Evolutionary conservation across 37 sponge, comb jelly and placozoan genomes (phyloP).

Genomic region (Cladorhizidae sp.): DNA sequence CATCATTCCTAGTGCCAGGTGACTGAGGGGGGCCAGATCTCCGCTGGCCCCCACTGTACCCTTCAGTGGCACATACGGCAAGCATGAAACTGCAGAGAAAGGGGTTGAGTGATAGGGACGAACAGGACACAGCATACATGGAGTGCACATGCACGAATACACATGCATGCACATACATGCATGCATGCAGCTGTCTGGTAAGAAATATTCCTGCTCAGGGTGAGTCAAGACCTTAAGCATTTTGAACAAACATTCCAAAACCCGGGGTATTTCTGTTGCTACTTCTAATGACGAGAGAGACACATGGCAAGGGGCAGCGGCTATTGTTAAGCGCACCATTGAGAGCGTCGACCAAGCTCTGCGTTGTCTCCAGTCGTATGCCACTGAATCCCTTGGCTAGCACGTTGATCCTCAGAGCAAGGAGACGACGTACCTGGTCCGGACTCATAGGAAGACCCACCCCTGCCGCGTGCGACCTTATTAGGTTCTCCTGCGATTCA

Average conservation of each 20-base stretch:
- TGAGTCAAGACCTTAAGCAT: too few species aligned
- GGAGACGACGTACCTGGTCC: conserved; percentile 68
- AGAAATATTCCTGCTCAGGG: too few species aligned
- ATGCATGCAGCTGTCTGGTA: too few species aligned
- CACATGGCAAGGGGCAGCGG: too few species aligned
- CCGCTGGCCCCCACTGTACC: conserved; percentile 98
- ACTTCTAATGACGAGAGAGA: too few species aligned
- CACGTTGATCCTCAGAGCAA: conserved; percentile 91
- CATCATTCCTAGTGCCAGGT: conserved; percentile 93
- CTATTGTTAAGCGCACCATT: too few species aligned
- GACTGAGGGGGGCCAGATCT: conserved; percentile 94
- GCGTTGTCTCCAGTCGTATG: conserved; percentile 65
- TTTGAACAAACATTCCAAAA: too few species aligned
- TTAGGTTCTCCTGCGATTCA: conserved; percentile 83
- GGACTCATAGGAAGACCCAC: conserved; percentile 82
- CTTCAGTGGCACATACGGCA: conserved; percentile 85
- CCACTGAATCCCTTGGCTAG: conserved; percentile 94
- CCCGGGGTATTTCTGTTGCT: too few species aligned
- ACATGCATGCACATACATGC: too few species aligned
- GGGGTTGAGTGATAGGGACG: neutral
- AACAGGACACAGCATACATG: too few species aligned
- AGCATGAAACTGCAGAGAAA: conserved; percentile 65
- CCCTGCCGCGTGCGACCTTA: conserved; percentile 87
- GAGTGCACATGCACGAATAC: too few species aligned
- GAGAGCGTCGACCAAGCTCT: conserved; percentile 59